Conservation (phyloP, 2,797 vertebrate genomes). For the Cyprinella venusta region DNA sequence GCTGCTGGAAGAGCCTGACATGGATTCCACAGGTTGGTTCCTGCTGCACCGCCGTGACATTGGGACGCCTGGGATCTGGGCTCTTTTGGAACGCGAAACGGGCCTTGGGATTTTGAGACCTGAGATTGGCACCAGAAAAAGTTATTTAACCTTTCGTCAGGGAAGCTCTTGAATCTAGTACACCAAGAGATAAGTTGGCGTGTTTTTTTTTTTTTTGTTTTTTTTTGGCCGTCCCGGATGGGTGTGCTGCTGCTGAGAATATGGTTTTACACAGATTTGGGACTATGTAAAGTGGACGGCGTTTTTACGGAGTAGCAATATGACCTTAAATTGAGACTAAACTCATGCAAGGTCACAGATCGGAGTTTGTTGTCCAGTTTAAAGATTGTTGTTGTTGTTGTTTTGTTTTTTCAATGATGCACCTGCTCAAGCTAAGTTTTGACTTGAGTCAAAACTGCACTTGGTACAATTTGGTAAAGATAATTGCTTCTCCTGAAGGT, state of each 20-base stretch:
- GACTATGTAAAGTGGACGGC: constrained; percentile 19
- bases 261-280: constrained; percentile 20
- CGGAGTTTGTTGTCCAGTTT: constrained; percentile 9
- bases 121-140: constrained; percentile 45
- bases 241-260: constrained; percentile 15
- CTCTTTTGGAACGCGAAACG: constrained; percentile 40
- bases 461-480: neutral
- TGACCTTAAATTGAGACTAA: constrained; percentile 9
- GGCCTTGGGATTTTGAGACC: constrained; percentile 51
- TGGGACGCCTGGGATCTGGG: constrained; percentile 45
- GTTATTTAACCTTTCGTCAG: constrained; percentile 30
- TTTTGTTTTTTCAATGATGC: constrained; percentile 40
- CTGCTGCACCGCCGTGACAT: constrained; percentile 57
- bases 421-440: constrained; percentile 52
- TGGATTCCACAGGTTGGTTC: constrained; percentile 99
- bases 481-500: neutral
- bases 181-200: constrained; percentile 38
- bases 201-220: constrained; percentile 28
- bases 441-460: neutral
- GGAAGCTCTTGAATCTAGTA: constrained; percentile 28
- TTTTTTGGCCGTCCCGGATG: constrained; percentile 34
- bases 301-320: constrained; percentile 9
- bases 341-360: neutral
- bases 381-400: neutral
- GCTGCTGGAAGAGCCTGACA: constrained; percentile 99